Evolutionary conservation across 2,113 vertebrate genomes (phyloP), one percentile per base, ranked within the genome.

Genomic region (Dasyornis broadbenti): DNA sequence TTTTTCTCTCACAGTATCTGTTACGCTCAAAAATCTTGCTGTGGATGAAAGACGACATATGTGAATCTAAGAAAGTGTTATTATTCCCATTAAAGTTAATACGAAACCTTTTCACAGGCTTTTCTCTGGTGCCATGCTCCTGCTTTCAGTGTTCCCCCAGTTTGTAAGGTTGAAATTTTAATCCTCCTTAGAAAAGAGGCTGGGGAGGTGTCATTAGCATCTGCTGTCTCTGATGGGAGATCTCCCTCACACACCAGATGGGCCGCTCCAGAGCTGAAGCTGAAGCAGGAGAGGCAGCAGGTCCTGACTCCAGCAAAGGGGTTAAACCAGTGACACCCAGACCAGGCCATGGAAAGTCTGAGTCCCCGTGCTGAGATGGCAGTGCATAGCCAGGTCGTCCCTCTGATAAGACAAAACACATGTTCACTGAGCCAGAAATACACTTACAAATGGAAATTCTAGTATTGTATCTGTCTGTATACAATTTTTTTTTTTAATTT

Each of bases 161-260:
- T 81, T 23, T 60, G 4, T 52, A 47, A 64, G 20, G 40, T 1
- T 60, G 27, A 54, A 2, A 27, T 73, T 90, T 72, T 42, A 39
- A 15, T 24, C 33, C n/a, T 80, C 42, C 15, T 64, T 33, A 52
- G 56, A 30, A 16, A 60, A 64, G 45, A 27, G 56, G 10, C 12
- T 81, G 18, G 4, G 8, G 9, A 37, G 10, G 3, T 45, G 17
- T 26, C 49, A 54, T 45, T 66, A 68, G 3, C 18, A 63, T 50
- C 10, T 63, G 10, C 35, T 39, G 6, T 37, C 68, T 72, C n/a
- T 77, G 2, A 28, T 80, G 35, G 28, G 21, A 65, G 31, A 7
- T 16, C 5, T 27, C 3, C 0, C 42, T 5, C 6, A 6, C 4
- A 2, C 5, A 0, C 3, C 30, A 61, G 22, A 5, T 3, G 15